Base-by-base conservation (phyloP, 2,113 vertebrate species). In the Hippocampus abdominalis region DNA sequence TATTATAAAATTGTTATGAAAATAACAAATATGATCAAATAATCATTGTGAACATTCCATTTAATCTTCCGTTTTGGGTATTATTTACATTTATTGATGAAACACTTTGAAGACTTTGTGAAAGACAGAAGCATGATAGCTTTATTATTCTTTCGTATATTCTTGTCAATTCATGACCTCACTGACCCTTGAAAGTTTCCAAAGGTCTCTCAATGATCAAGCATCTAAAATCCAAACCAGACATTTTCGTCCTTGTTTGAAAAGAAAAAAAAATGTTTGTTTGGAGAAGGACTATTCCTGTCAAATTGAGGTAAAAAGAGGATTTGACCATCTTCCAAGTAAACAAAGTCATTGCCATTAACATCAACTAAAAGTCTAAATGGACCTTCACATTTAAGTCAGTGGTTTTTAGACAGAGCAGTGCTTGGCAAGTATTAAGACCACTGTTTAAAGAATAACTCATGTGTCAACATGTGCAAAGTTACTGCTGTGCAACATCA, bases 271-370 rank as follows among this genome's bases (percentile, higher is more conserved):
- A 66, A 53, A 13, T 56, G 39, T 46, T 72, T 70, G 61, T 71
- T 80, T 68, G 25, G 49, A 74, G 66, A 66, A 10, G 39, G 15
- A 20, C 60, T 81, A 1, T 72, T 57, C 64, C n/a, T 64, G 67
- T 57, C 61, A 64, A 16, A 74, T 20, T 70, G 23, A 66, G 59
- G 60, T 57, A 21, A 39, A 69, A 64, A 70, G 40, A 16, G 15
- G 8, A 72, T 72, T 74, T n/a, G 59, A 39, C 65, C 56, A 69
- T 60, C 49, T 27, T 70, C 25, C 68, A 44, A 57, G 42, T 29
- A 68, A 84, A 78, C 64, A 77, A 56, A 70, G 40, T 68, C 27
- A 68, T 70, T 53, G 61, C 54, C 54, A 77, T 72, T 71, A 67
- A 40, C 40, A 53, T 80, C 66, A 72, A 62, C 36, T 65, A 13